Evolutionary conservation across 2,797 vertebrate genomes (phyloP).

Genomic region (Intellagama lesueurii): DNA sequence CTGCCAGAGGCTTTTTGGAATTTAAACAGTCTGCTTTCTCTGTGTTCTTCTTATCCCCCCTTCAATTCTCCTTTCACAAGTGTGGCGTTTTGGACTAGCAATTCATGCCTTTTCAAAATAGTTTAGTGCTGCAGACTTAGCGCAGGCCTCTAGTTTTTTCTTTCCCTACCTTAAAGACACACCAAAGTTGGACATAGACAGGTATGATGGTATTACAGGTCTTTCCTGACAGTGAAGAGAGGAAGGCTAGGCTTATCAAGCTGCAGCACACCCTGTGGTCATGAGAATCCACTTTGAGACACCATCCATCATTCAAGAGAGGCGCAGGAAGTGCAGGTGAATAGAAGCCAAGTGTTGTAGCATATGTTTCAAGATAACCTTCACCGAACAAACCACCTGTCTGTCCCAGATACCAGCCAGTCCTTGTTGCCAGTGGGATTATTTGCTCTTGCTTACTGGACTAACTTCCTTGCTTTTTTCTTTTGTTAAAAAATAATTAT

Average conservation of each 20-base stretch:
- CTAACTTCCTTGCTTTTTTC: neutral
- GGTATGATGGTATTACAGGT: slow-evolving; percentile 2
- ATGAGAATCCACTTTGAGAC: slow-evolving; percentile 24
- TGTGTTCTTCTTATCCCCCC: slow-evolving; percentile 20
- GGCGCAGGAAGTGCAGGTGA: neutral
- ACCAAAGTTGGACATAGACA: slow-evolving; percentile 29
- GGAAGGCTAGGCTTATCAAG: slow-evolving; percentile 44
- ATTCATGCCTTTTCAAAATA: slow-evolving; percentile 59
- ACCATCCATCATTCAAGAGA: slow-evolving; percentile 19
- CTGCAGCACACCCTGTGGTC: neutral
- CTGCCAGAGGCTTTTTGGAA: slow-evolving; percentile 13
- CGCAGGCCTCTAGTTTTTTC: slow-evolving; percentile 32
- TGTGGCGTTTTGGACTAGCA: slow-evolving; percentile 43
- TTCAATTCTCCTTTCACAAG: slow-evolving; percentile 28
- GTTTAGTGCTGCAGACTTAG: slow-evolving; percentile 51
- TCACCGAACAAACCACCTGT: slow-evolving; percentile 17
- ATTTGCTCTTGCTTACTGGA: neutral
- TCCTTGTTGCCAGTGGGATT: neutral
- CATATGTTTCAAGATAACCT: slow-evolving; percentile 20
- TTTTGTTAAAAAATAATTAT: neutral
- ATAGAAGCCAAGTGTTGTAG: neutral
- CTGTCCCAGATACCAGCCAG: slow-evolving; percentile 19
- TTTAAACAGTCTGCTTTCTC: slow-evolving; percentile 27
- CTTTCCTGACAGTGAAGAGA: slow-evolving; percentile 20
- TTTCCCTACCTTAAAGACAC: slow-evolving; percentile 43